Evolutionary conservation across 2,888 invertebrate species (phyloP), one percentile per base, ranked within the genome.

Genomic region (Synergus itoensis): DNA sequence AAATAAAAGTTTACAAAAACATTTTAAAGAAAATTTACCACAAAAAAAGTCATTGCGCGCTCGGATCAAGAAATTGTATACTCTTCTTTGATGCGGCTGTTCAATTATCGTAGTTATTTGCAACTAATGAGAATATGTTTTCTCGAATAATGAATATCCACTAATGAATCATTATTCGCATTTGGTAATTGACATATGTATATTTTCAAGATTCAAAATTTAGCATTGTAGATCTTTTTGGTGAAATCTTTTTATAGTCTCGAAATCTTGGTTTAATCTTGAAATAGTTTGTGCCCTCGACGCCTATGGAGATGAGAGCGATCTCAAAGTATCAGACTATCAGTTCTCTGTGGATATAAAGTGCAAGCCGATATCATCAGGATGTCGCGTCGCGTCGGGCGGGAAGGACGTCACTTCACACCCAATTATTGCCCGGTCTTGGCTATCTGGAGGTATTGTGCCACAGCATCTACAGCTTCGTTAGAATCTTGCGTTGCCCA

Each of bases 361-460:
- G 80, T 79, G 43, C 16, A 21, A 64, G 41, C 40, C 80, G 83
- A 83, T 83, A 83, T 83, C 82, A 83, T 83, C 82, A 79, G 80
- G 77, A 82, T n/a, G n/a, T n/a, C n/a, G n/a, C n/a, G n/a, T n/a
- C n/a, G n/a, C 79, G 79, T 77, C 79, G 79, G 69, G 81, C 80
- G 82, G 79, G 80, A 82, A 80, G 43, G 80, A 82, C 82, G 82
- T 83, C 84, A 84, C 82, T 84, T 78, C 80, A 82, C 82, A 83
- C 83, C 83, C 82, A 83, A 83, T 83, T 83, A 83, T 83, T 82
- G 82, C 80, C 82, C 80, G 81, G 79, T 81, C 82, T 81, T 83
- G 73, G 73, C 53, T 73, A 73, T 64, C 77, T 63, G 48, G 48
- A 77, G 77, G 77, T 64, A 77, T 64, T 63, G 62, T 64, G 77